Evolutionary conservation across 2,888 invertebrate species (phyloP), one percentile per base, ranked within the genome.

Genomic region (Tanytarsus gracilentus): DNA sequence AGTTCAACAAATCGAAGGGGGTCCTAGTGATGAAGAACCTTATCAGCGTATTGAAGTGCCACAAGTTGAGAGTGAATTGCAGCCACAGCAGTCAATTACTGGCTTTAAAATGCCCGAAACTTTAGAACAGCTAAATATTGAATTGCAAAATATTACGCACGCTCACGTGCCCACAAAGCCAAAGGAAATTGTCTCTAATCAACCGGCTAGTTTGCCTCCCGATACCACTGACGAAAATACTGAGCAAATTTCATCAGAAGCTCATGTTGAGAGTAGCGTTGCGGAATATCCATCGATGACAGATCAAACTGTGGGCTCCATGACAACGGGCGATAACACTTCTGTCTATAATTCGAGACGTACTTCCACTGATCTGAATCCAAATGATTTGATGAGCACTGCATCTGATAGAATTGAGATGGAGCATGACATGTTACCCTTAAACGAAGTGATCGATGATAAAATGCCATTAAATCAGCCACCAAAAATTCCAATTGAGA

Each of bases 91-190:
- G 11, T 58, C 48, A 21, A 44, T 8, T 27, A n/a, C 9, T 44
- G 58, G 48, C 3, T 58, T 58, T 40, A 27, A 65, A 8, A 61
- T 64, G 5, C 65, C 66, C 23, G 65, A 66, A 62, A 79, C 79
- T 0, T 67, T 79, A 36, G 79, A 79, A 63, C 79, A 79, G 64
- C 67, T 79, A 3, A 79, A 79, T 68, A 79, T 79, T 61, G 79
- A 78, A 61, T 67, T 79, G 33, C 79, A 79, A 64, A 79, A 79
- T 63, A 74, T 79, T 61, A 79, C 79, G 26, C 77, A 78, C 63
- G 77, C 76, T 3, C 77, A 78, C 67, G 77, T 74, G 4, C 62
- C 64, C 4, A 66, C 65, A 7, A 52, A 52, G 14, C n/a, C 11
- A 3, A 61, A 50, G 27, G 62, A 30, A 23, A 61, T 44, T 48